phyloP scores from a whole-genome alignment of 23 tunicate species.

The Botrylloides violaceus region DNA sequence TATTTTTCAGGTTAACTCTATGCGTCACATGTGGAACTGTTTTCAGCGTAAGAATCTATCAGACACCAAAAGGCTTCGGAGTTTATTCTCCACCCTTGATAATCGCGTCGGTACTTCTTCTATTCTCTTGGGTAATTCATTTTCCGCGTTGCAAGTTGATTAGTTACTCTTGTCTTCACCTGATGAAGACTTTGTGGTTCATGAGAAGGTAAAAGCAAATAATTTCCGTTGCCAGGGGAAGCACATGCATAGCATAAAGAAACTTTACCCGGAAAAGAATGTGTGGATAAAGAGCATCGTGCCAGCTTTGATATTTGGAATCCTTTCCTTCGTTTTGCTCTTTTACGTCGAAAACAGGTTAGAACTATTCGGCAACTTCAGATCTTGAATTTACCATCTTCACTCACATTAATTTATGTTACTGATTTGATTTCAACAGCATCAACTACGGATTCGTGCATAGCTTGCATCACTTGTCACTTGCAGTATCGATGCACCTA shows the following conservation, averaged over 20 bases:
- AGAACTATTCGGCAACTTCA: background rate
- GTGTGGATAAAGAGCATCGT: conserved; percentile 44
- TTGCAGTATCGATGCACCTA: conserved; percentile 22
- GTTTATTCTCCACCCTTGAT: conserved; percentile 28
- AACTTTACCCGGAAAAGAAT: conserved; percentile 44
- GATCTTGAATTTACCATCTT: too few relatives aligned
- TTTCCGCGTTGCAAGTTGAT: too few relatives aligned
- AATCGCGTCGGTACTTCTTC: conserved; percentile 15
- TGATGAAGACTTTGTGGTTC: too few relatives aligned
- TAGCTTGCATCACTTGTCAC: conserved; percentile 23
- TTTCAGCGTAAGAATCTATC: conserved; percentile 29
- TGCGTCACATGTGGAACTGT: conserved; percentile 28
- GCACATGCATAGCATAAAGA: conserved; percentile 34
- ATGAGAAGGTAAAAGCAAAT: too few relatives aligned
- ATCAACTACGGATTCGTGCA: conserved; percentile 30
- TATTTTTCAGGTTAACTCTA: conserved; percentile 24
- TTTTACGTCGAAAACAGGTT: conserved; percentile 28
- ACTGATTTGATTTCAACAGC: background rate
- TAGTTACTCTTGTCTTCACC: too few relatives aligned
- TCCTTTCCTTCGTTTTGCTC: conserved; percentile 24
- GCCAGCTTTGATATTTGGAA: conserved; percentile 34
- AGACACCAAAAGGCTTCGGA: conserved; percentile 30
- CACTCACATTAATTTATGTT: too few relatives aligned
- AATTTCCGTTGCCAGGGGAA: conserved; percentile 29
- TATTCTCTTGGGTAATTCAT: conserved; percentile 38